phyloP scores from a whole-genome alignment of 2,113 vertebrate species.

The Megaceryle maxima region DNA sequence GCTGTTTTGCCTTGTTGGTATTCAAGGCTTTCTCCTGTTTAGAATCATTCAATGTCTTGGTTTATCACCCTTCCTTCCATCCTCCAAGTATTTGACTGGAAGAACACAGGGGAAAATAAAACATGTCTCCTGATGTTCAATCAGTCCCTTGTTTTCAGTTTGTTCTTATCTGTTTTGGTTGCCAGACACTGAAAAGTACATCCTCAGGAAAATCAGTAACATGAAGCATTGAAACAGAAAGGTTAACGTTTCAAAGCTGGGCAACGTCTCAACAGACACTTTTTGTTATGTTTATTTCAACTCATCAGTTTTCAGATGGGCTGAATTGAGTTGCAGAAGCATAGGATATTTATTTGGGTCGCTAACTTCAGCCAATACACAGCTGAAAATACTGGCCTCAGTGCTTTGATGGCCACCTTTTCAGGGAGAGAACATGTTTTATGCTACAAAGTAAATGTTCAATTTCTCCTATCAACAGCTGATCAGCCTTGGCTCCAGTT shows the following conservation, averaged over 20 bases:
- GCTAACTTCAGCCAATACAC: not conserved
- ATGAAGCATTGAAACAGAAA: not conserved
- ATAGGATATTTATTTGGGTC: not conserved
- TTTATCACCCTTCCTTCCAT: not conserved
- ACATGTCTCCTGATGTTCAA: not conserved
- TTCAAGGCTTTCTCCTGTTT: not conserved
- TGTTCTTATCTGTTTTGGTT: not conserved
- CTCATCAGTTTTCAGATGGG: not conserved
- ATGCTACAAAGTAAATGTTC: not conserved
- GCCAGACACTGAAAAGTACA: not conserved
- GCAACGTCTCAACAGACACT: accelerated
- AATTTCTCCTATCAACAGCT: not conserved
- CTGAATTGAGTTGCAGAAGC: not conserved
- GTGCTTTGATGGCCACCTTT: not conserved
- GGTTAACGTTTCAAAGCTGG: not conserved
- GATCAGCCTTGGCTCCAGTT: accelerated
- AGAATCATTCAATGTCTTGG: not conserved
- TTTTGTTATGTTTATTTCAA: not conserved
- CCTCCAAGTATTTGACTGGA: not conserved
- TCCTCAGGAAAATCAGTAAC: not conserved
- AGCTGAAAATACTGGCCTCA: not conserved
- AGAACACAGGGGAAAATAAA: not conserved
- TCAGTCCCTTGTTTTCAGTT: not conserved
- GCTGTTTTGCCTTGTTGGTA: not conserved
- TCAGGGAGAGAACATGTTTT: not conserved